These are phyloP conservation scores for Tapirus indicus DNA, from an alignment of 2,797 vertebrate species.

Conservation along the genomic window DNA sequence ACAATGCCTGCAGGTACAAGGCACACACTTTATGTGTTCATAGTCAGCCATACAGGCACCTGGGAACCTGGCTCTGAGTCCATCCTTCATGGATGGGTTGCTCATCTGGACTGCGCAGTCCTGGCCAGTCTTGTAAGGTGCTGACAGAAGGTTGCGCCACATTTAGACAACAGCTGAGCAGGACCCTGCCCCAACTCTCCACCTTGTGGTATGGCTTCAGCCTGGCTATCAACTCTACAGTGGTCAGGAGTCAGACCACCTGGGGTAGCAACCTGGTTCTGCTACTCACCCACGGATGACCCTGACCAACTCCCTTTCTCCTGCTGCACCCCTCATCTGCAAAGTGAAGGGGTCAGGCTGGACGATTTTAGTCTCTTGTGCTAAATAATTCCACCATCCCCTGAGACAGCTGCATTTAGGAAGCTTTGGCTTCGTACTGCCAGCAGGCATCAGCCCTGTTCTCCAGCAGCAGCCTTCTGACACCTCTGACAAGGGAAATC, in stretches of 20 bases:
- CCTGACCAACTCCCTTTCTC: background rate
- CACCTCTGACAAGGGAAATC: background rate
- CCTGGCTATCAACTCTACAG: background rate
- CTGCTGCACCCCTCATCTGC: background rate
- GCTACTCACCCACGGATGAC: accelerated
- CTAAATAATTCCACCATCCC: background rate
- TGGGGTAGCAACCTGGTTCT: background rate
- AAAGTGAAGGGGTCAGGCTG: background rate
- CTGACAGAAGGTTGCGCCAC: background rate
- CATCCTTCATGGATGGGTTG: accelerated
- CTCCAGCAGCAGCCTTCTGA: background rate
- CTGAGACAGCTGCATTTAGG: background rate
- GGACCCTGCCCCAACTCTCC: background rate
- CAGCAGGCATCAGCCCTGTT: background rate
- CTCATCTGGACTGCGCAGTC: background rate
- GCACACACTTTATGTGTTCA: background rate
- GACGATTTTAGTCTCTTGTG: background rate
- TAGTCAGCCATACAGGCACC: too few relatives aligned
- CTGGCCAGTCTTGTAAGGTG: background rate
- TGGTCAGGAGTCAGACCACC: background rate
- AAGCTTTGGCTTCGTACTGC: background rate
- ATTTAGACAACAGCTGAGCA: background rate
- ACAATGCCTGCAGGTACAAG: background rate
- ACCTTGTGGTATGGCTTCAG: too few relatives aligned
- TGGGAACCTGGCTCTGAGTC: background rate